Base-by-base conservation (phyloP, 2,113 vertebrate species). In the Coturnix japonica region DNA sequence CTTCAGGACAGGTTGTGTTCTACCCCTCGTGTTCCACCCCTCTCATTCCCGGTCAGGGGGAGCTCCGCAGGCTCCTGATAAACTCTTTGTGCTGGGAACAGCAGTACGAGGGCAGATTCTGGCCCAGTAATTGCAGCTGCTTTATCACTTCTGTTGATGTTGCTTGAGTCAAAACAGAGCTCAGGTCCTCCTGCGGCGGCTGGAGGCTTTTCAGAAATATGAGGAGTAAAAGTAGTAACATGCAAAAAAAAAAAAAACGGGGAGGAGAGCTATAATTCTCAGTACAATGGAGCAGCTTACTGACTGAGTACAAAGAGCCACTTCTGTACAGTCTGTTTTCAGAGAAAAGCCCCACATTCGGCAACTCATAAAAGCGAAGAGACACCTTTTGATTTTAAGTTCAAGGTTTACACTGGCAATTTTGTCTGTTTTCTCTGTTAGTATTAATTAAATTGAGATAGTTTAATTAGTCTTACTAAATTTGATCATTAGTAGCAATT, bases 401-500 rank as follows among this genome's bases (percentile, higher is more conserved):
- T 97, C 97, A 97, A 92, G 94, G 95, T 97, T 97, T 97, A 95
- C 95, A 94, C 92, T 94, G 91, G 96, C 87, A 97, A 97, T 97
- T 97, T 96, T 87, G 87, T 94, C 95, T 96, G 92, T 97, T 98
- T 97, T 95, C 96, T 96, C 83, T 96, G 95, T 94, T 95, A 83
- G 31, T 94, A 94, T 97, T 97, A 97, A 97, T 97, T 97, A 97
- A 93, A 95, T 93, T 93, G 95, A 96, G 95, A 95, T 95, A 89
- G 91, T 96, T 97, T 96, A 97, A 97, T 97, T 95, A 97, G 92
- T 95, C 96, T 90, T 96, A 91, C 94, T 94, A 95, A 96, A 97
- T 96, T 96, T 88, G 96, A 95, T 97, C 94, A 95, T 98, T 97
- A 97, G 95, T 92, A 95, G 95, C 94, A 95, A 97, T 96, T 96